A percentile compares a stretch with the other conserved stretches of the same genome.
Evolutionary conservation across 2,113 vertebrate species (phyloP).

Genomic region (Leptodactylus fuscus): DNA sequence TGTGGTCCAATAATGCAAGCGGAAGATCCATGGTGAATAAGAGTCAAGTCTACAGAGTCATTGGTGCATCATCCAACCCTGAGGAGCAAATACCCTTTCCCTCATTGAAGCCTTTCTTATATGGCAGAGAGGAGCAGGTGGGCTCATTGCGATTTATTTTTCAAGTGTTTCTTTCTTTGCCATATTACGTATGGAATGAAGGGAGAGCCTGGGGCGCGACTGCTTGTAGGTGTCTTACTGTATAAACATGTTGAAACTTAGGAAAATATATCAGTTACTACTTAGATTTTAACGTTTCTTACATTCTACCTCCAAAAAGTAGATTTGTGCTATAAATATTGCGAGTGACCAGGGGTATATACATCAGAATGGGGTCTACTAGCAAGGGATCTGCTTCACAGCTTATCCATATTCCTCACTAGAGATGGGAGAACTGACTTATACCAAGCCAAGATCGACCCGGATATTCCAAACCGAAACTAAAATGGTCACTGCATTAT

Average conservation of each 20-base stretch:
- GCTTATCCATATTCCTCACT: too few species aligned
- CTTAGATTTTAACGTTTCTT: not conserved
- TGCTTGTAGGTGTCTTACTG: not conserved
- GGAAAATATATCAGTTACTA: not conserved
- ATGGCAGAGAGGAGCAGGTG: constrained; percentile 13
- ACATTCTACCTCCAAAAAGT: not conserved
- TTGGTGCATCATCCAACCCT: not conserved
- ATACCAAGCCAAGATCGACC: too few species aligned
- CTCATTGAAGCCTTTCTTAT: not conserved
- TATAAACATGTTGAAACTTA: constrained; percentile 33
- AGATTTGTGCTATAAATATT: not conserved
- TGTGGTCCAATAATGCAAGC: not conserved
- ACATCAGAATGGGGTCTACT: not conserved
- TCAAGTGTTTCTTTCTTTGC: not conserved
- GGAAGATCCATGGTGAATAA: not conserved
- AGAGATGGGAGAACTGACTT: too few species aligned
- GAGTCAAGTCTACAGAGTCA: not conserved
- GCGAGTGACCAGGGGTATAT: not conserved
- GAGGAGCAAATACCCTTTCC: not conserved
- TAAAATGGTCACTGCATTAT: too few species aligned
- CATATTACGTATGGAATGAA: constrained; percentile 42
- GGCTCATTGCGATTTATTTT: not conserved
- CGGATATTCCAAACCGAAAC: too few species aligned
- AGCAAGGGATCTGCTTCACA: not conserved
- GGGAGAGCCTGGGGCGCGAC: constrained; percentile 23